These are phyloP conservation scores for Anarsia innoxiella DNA, from an alignment of 2,888 invertebrate genomes.

Conservation along the genomic window DNA sequence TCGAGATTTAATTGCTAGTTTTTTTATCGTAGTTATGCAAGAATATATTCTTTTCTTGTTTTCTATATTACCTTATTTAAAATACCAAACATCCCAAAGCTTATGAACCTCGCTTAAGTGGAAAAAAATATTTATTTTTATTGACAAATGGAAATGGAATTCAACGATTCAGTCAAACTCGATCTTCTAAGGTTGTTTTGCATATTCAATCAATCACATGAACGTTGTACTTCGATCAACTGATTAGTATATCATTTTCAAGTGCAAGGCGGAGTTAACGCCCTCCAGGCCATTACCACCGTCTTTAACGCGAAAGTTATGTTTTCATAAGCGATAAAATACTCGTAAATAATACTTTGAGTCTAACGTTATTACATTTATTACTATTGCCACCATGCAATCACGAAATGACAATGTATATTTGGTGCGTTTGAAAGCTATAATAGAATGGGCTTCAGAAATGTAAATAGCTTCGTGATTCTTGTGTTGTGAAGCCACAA, in stretches of 20 bases:
- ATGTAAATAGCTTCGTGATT: conserved; percentile 1
- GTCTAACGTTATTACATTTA: neutral
- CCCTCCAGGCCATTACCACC: conserved; percentile 1
- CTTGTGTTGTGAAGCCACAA: conserved; percentile 6
- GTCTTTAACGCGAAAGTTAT: conserved; percentile 2
- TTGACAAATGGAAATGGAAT: too few species aligned
- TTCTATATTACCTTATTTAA: too few species aligned
- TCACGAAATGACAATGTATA: neutral
- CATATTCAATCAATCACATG: conserved; percentile 21
- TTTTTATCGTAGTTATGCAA: too few species aligned
- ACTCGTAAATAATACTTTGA: neutral
- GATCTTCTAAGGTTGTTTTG: too few species aligned
- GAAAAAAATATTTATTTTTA: too few species aligned
- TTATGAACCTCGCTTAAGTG: too few species aligned
- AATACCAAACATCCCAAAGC: too few species aligned
- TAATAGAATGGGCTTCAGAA: neutral
- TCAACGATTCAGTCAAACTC: too few species aligned
- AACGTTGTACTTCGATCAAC: conserved; percentile 5
- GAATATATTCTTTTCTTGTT: too few species aligned
- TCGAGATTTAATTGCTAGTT: too few species aligned
- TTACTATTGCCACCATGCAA: too few species aligned
- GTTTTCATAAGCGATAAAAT: neutral
- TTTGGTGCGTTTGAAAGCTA: neutral
- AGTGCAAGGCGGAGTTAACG: conserved; percentile 17
- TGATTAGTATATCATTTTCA: conserved; percentile 16